Evolutionary conservation across 2,113 vertebrate species (phyloP).

Genomic region (Elaphurus davidianus): DNA sequence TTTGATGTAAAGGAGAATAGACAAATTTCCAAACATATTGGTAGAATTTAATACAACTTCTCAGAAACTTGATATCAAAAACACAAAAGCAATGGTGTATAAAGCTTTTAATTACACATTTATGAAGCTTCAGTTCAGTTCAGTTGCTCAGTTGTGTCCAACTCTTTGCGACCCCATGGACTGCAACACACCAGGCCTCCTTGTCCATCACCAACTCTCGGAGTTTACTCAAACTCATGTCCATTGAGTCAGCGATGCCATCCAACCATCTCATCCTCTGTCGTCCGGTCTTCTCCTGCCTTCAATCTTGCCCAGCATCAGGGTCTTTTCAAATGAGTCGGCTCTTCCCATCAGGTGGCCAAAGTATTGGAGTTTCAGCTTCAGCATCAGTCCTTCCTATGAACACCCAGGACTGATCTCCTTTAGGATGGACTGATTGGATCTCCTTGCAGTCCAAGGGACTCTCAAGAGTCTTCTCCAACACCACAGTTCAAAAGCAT

Average conservation of each 20-base stretch:
- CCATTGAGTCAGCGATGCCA: background rate
- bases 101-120: background rate
- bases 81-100: background rate
- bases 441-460: background rate
- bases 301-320: background rate
- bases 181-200: background rate
- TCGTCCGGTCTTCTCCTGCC: rapidly evolving
- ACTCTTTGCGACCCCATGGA: background rate
- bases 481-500: background rate
- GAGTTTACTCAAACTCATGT: background rate
- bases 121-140: background rate
- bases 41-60: background rate
- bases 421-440: background rate
- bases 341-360: background rate
- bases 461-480: background rate
- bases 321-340: background rate
- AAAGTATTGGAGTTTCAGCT: background rate
- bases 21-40: background rate
- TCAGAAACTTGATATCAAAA: background rate
- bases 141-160: background rate
- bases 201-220: background rate
- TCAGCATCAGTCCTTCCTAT: background rate
- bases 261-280: background rate
- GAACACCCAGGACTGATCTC: background rate
- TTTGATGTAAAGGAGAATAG: background rate